Conservation (phyloP, 2,797 vertebrate species). For the Poeciliopsis turneri region DNA sequence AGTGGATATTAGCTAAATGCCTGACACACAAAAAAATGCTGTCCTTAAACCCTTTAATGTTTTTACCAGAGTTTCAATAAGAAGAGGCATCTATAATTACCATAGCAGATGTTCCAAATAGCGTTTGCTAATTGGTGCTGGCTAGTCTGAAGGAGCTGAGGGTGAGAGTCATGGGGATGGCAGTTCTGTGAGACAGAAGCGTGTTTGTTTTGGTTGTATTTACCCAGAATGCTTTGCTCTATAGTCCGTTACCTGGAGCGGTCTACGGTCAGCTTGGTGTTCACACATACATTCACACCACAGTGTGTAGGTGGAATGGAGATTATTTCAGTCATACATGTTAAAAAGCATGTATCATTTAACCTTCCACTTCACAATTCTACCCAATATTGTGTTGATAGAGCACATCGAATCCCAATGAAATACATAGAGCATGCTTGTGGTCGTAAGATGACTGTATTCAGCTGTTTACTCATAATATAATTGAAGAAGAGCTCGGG, state of each 20-base stretch:
- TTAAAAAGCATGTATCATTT: background rate
- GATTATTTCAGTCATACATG: background rate
- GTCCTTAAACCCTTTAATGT: background rate
- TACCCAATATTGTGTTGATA: background rate
- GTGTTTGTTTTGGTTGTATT: background rate
- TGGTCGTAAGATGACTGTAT: background rate
- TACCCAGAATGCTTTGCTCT: background rate
- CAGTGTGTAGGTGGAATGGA: background rate
- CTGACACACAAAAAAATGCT: background rate
- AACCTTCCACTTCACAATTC: background rate
- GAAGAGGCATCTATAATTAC: too few relatives aligned
- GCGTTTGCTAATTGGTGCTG: too few relatives aligned
- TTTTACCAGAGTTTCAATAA: too few relatives aligned
- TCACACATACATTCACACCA: background rate
- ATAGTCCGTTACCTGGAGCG: background rate
- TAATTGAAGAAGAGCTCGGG: background rate
- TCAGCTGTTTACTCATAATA: background rate
- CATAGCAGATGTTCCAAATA: too few relatives aligned
- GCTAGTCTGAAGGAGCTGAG: background rate
- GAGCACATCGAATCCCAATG: background rate
- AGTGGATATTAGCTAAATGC: constrained; percentile 7
- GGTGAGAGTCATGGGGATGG: too few relatives aligned
- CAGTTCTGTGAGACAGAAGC: background rate
- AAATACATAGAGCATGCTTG: background rate
- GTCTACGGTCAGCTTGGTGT: background rate